Conservation (phyloP, 1,140 invertebrate genomes). For the Eurosta solidaginis region DNA sequence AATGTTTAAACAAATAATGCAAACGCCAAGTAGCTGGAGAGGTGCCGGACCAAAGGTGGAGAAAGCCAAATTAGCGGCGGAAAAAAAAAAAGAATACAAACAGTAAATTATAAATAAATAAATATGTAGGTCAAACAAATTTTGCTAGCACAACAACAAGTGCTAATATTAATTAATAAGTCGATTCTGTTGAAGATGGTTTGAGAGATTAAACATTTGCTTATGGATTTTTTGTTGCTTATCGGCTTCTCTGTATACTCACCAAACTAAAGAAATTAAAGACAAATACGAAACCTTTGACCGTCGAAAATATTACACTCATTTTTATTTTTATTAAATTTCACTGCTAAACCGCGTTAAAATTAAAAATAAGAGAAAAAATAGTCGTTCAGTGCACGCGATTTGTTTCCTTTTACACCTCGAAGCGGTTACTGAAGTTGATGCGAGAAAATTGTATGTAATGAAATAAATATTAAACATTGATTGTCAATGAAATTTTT, state of each 20-base stretch:
- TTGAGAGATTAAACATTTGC: no score
- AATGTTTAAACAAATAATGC: constrained; percentile 45
- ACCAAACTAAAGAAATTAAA: constrained; percentile 54
- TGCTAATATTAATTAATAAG: neutral
- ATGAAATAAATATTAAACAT: constrained; percentile 29
- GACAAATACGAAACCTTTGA: constrained; percentile 48
- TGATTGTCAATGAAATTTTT: constrained; percentile 10
- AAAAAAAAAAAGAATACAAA: neutral
- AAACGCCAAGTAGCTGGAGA: constrained; percentile 47
- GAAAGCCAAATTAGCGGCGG: neutral
- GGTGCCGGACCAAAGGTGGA: neutral
- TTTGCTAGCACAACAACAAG: neutral
- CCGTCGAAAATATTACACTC: constrained; percentile 43
- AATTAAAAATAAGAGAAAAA: constrained; percentile 1
- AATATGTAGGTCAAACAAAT: neutral
- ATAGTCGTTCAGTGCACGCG: neutral
- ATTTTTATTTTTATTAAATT: constrained; percentile 10
- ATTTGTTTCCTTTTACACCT: constrained; percentile 2
- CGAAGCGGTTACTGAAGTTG: neutral
- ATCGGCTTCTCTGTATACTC: constrained; percentile 23
- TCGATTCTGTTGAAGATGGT: no score
- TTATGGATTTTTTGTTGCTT: neutral
- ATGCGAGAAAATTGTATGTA: constrained; percentile 22
- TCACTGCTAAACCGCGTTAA: neutral
- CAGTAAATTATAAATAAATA: constrained; percentile 4